Evolutionary conservation across 2,797 vertebrate species (phyloP), one percentile per base, ranked within the genome.

Genomic region (Simalia tracyae): DNA sequence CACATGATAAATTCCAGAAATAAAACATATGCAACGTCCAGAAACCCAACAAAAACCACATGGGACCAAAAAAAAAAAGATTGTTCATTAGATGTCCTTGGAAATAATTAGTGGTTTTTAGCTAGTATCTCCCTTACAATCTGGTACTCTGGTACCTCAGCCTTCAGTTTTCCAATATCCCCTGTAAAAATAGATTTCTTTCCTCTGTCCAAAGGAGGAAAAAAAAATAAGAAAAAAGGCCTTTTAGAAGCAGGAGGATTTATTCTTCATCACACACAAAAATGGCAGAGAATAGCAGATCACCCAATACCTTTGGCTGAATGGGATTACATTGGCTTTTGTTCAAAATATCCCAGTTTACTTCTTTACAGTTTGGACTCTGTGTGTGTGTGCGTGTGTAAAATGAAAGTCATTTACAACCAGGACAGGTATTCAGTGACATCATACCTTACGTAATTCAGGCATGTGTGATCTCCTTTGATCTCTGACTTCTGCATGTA

Each of bases 101-200:
- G 87, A 97, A 95, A 93, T 95, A 96, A 95, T 96, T 96, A 96
- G 88, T 92, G 90, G 89, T 86, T 91, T 36, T 68, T 76, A 85
- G 61, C 66, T 93, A 22, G 26, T 72, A 28, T 63, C 85, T 95
- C 63, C 31, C 46, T 92, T 60, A 9, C 91, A 92, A 17, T 89
- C 56, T 90, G 26, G 72, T 54, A 12, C 54, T 60, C 19, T 1
- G 5, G 50, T 66, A 68, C 54, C 66, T 2, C 36, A 88, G 90
- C 88, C 88, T 90, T 93, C 85, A 5, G 15, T 46, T 90, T 89
- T 93, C 68, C 81, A 91, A 87, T 91, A 46, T 89, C 64, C 50
- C 54, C 66, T n/a, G 60, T 84, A 87, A 91, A 91, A 87, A 87
- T 84, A 87, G 84, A 87, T 86, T 64, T 2, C 8, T 22, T 19